Conservation (phyloP, 2,888 invertebrate species). For the Globia sparganii region DNA sequence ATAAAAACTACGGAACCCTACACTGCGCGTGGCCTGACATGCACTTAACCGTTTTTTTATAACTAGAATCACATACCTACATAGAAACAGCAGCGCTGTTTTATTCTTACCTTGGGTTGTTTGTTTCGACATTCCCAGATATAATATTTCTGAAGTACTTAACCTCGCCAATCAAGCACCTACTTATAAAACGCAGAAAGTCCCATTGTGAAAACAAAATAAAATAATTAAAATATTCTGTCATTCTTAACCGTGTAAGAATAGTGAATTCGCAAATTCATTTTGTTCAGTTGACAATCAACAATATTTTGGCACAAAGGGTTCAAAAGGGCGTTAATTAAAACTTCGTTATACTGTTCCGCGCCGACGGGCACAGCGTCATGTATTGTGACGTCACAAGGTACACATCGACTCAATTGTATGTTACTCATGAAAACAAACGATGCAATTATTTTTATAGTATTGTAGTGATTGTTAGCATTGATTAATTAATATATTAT, state of each 20-base stretch:
- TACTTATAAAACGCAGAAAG: not conserved
- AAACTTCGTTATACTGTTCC: constrained; percentile 72
- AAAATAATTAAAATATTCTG: constrained; percentile 7
- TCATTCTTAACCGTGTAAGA: not conserved
- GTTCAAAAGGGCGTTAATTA: constrained; percentile 59
- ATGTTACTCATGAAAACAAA: constrained; percentile 8
- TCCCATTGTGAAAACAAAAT: not conserved
- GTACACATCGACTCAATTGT: constrained; percentile 16
- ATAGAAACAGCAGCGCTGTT: not conserved
- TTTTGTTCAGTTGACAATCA: constrained; percentile 43
- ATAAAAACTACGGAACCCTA: too few species aligned
- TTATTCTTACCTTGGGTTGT: not conserved
- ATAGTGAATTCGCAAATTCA: constrained; percentile 21
- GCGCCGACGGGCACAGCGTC: constrained; percentile 46
- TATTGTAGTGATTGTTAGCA: not conserved
- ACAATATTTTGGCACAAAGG: constrained; percentile 50
- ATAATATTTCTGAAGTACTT: not conserved
- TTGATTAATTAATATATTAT: not conserved
- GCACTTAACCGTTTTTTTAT: too few species aligned
- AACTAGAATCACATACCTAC: too few species aligned
- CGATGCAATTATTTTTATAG: constrained; percentile 21
- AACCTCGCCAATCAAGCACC: not conserved
- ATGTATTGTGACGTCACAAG: constrained; percentile 44
- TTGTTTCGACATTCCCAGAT: not conserved
- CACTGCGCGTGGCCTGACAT: too few species aligned